These are phyloP conservation scores for Merodon equestris DNA, from an alignment of 2,888 invertebrate genomes.

Conservation along the genomic window DNA sequence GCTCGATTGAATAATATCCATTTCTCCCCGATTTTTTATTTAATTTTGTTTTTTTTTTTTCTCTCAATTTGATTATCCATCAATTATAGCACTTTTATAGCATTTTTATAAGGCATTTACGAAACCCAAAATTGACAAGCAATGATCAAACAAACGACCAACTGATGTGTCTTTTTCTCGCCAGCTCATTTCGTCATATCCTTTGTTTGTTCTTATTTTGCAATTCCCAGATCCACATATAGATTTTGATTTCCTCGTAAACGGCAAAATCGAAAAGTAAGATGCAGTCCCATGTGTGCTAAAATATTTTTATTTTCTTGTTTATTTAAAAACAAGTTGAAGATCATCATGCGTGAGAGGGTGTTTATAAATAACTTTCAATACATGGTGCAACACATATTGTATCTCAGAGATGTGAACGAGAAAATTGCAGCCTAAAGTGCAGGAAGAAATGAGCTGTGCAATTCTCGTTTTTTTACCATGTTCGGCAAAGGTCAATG, in stretches of 20 bases:
- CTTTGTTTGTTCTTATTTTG: background rate
- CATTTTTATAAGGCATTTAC: slow-evolving; percentile 4
- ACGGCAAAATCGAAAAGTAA: too few species aligned
- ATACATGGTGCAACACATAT: background rate
- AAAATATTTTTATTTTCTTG: background rate
- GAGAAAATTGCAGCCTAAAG: background rate
- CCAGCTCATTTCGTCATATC: slow-evolving; percentile 12
- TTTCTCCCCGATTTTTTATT: too few species aligned
- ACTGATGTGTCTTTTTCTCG: too few species aligned
- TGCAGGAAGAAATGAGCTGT: slow-evolving; percentile 9
- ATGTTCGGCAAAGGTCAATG: slow-evolving; percentile 35
- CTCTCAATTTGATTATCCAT: too few species aligned
- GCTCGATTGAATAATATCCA: too few species aligned
- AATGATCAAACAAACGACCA: background rate
- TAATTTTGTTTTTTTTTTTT: too few species aligned
- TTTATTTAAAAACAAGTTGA: background rate
- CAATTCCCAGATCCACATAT: background rate
- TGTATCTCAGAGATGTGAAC: background rate
- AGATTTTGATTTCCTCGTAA: background rate
- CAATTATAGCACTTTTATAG: slow-evolving; percentile 7
- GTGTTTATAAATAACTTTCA: slow-evolving; percentile 23
- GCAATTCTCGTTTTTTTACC: background rate
- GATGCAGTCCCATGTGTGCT: background rate
- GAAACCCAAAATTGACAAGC: slow-evolving; percentile 1
- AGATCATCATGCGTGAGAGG: slow-evolving; percentile 11